Base-by-base conservation (phyloP, 1,140 invertebrate species). In the Bombyx mandarina region DNA sequence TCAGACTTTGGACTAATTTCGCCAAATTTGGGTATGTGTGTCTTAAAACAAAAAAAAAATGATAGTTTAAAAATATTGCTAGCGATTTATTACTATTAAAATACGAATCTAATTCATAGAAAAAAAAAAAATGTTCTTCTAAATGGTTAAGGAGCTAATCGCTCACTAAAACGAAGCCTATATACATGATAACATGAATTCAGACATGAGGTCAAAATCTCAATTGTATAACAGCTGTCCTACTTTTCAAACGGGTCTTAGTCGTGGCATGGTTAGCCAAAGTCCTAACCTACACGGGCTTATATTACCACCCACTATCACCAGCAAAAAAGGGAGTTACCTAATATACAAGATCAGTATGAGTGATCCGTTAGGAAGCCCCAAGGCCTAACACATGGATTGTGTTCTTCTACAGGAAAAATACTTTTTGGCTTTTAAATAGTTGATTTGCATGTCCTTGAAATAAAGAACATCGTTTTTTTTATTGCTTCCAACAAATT, bases 1-100 rank as follows among this genome's bases (percentile, higher is more conserved):
- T 89, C 6, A 64, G 78, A 12, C 66, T 90, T 51, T 90, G 89
- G 89, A 88, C 89, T 3, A 89, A 90, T 66, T 90, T 90, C 57
- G 88, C 88, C 54, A 89, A 88, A 71, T 67, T 71, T 62, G 86
- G 89, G 89, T 89, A 67, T 81, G 78, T 72, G 42, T 44, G 22
- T 52, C 43, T 10, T 49, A 4, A 18, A 26, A 12, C 52, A 45
- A 54, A 22, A 57, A 6, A 3, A 2, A 6, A 8, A 10, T 43
- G n/a, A 3, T 43, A 50, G 5, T 43, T 53, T 22, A 6, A 3
- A 1, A n/a, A 18, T 46, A 49, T 22, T 10, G 2, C 1, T 8
- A 42, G 6, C 0, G 42, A 9, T 42, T 52, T 35, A 12, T 8
- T 51, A 51, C 1, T 51, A 22, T 51, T 8, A 8, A 51, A 51